phyloP scores from a whole-genome alignment of 2,888 invertebrate species.

The Amaurobius ferox region DNA sequence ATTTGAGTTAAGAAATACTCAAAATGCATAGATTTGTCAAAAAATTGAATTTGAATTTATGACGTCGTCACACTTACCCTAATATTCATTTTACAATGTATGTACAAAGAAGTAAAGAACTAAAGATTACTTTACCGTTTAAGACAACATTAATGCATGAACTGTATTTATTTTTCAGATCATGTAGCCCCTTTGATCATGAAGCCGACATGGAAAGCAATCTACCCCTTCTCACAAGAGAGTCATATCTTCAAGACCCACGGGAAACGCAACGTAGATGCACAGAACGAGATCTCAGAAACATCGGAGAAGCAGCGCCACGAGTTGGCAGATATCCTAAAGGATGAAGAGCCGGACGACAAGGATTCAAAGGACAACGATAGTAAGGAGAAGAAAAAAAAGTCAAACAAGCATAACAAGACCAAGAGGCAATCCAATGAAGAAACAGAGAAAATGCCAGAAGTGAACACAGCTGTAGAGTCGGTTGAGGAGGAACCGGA shows the following conservation, averaged over 20 bases:
- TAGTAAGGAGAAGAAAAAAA: not conserved
- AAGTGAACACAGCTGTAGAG: not conserved
- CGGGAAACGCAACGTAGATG: conserved; percentile 3
- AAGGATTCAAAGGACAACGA: not conserved
- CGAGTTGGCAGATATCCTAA: conserved; percentile 53
- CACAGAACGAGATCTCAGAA: not conserved
- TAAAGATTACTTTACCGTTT: too few relatives aligned
- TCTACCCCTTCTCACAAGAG: conserved; percentile 38
- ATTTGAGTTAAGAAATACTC: too few relatives aligned
- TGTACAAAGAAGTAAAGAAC: too few relatives aligned
- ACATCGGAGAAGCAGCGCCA: conserved; percentile 19
- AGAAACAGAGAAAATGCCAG: not conserved
- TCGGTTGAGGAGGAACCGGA: conserved; percentile 28
- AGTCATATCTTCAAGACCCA: conserved; percentile 9
- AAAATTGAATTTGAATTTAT: too few relatives aligned
- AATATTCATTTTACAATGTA: too few relatives aligned
- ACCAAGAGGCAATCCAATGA: conserved; percentile 48
- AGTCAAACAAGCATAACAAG: conserved; percentile 28
- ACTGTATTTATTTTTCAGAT: conserved; percentile 18
- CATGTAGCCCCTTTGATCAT: conserved; percentile 43
- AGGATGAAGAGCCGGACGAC: conserved; percentile 26
- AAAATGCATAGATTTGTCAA: too few relatives aligned
- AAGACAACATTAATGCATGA: too few relatives aligned
- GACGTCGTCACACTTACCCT: too few relatives aligned
- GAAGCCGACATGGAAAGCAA: conserved; percentile 58